Base-by-base conservation (phyloP, 2,888 invertebrate genomes). In the Drosophila differens region DNA sequence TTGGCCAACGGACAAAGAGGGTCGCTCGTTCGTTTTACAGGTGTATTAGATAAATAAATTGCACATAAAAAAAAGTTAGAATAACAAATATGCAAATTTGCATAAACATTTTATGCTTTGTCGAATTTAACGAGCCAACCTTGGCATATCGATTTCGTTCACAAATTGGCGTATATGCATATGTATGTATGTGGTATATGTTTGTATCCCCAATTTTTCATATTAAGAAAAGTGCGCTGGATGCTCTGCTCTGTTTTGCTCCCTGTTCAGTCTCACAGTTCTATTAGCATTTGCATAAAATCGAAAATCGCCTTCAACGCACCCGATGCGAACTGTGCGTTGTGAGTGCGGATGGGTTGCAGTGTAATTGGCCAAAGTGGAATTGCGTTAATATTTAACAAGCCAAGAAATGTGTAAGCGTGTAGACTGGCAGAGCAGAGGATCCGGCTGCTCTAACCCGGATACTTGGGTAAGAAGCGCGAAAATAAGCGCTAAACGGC, bases 351-450 rank as follows among this genome's bases (percentile, higher is more conserved):
- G 68, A 69, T 72, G 89, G 74, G 74, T 74, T 89, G 89, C 82
- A 85, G 79, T 84, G 82, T 82, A 89, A 88, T 91, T 88, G 87
- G 90, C 79, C 80, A 76, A 78, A 91, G 90, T 84, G 82, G 79
- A 89, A 87, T 91, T 91, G 85, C 88, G 85, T 88, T 91, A 91
- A 88, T 88, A 88, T 88, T 88, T 88, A 89, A 88, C 77, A 79
- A 88, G 88, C 62, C 73, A 73, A 71, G 73, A 66, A 78, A 80
- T 85, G 74, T 85, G 83, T 74, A 80, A 77, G 78, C 71, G 71
- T 67, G 86, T 74, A 82, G 74, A 54, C 72, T 73, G 66, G 54
- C 79, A 55, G 55, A 41, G 52, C 19, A 41, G 44, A 39, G 39
- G 59, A 73, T 55, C 53, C 71, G 54, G 61, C 62, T 71, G 53